phyloP scores from a whole-genome alignment of 2,797 vertebrate genomes.

The Poeciliopsis paucimaculata region DNA sequence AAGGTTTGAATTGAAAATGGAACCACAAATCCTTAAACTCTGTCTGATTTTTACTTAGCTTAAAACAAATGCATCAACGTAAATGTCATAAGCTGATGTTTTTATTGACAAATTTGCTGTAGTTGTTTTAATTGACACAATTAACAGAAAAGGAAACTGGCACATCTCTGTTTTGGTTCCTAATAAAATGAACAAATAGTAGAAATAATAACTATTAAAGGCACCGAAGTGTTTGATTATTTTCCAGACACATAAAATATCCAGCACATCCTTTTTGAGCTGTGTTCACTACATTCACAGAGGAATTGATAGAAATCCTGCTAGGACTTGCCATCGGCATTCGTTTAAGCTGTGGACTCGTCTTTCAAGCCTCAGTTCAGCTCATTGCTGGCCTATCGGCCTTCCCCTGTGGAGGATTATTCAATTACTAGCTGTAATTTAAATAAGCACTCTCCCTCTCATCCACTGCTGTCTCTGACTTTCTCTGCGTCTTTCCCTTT shows the following conservation, averaged over 20 bases:
- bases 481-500: conserved; percentile 25
- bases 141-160: not conserved
- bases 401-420: conserved; percentile 69
- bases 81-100: not conserved
- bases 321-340: conserved; percentile 39
- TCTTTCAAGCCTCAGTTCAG: conserved; percentile 59
- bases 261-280: not conserved
- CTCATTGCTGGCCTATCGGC: conserved; percentile 62
- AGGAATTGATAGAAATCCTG: conserved; percentile 31
- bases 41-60: not conserved
- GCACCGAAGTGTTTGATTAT: not conserved
- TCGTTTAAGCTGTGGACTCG: conserved; percentile 21
- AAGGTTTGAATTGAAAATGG: not conserved
- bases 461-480: conserved; percentile 16
- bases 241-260: conserved; percentile 18
- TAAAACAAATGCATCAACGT: not conserved
- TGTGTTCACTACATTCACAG: conserved; percentile 19
- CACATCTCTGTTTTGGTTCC: not conserved
- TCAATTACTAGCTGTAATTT: conserved; percentile 75
- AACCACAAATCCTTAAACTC: not conserved
- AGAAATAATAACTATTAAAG: not conserved
- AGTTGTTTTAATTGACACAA: not conserved
- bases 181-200: not conserved
- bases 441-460: conserved; percentile 69
- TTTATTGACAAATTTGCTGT: not conserved